Percentiles rank a stretch among this genome's conserved stretches.
Evolutionary conservation across 2,113 vertebrate species (phyloP).

Genomic region (Malurus alboscapulatus): DNA sequence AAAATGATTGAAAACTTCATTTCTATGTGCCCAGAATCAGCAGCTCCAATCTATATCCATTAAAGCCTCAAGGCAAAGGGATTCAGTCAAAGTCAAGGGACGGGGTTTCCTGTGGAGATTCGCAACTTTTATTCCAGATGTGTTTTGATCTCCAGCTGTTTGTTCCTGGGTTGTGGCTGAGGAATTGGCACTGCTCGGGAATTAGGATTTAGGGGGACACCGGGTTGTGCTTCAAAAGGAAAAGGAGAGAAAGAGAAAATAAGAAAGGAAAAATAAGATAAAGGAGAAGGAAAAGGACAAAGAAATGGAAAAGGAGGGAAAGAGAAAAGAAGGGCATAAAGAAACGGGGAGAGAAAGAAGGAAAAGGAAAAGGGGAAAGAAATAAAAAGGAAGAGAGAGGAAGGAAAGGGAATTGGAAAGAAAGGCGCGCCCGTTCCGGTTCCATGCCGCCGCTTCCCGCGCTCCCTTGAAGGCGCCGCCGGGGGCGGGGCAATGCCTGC

Average conservation of each 20-base stretch:
- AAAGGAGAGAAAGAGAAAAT: neutral
- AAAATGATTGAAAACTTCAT: neutral
- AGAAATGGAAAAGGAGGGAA: neutral
- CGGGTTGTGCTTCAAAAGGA: neutral
- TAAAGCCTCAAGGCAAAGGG: neutral
- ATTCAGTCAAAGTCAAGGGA: neutral
- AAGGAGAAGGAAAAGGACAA: no score
- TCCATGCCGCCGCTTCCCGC: neutral
- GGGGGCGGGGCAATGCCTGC: neutral
- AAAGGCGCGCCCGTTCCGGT: rapidly evolving
- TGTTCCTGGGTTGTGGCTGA: neutral
- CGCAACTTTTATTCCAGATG: neutral
- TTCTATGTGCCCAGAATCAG: neutral
- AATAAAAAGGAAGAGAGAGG: neutral
- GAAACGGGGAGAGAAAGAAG: no score
- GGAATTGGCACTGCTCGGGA: neutral
- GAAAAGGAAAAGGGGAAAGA: neutral
- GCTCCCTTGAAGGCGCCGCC: neutral
- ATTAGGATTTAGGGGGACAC: neutral
- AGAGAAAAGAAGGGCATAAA: neutral
- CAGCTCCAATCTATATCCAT: rapidly evolving
- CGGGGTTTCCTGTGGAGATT: rapidly evolving
- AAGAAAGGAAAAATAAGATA: neutral
- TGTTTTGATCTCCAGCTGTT: neutral
- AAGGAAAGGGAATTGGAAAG: neutral